These are phyloP conservation scores for Montipora capitata DNA, from an alignment of 92 coral and sea anemone species.

Conservation along the genomic window DNA sequence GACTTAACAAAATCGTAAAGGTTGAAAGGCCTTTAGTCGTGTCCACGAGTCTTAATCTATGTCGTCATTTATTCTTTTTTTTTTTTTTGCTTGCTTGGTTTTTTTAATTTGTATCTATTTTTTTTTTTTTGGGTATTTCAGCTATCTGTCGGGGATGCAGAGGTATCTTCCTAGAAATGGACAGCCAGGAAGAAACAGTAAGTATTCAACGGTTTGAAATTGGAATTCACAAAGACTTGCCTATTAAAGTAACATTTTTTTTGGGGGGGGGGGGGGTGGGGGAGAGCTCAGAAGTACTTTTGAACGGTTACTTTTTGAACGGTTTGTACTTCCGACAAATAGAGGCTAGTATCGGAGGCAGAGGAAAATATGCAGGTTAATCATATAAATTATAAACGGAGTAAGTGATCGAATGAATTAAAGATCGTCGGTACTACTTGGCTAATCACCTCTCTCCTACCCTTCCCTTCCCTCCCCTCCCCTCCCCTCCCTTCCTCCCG, in stretches of 20 bases:
- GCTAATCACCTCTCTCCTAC: slow-evolving; percentile 3
- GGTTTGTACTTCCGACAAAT: slow-evolving; percentile 20
- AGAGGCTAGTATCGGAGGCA: slow-evolving; percentile 15
- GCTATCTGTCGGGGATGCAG: slow-evolving; percentile 32
- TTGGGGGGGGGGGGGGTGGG: not conserved
- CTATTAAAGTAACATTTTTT: slow-evolving; percentile 5
- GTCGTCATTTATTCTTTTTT: not conserved
- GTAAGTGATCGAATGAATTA: slow-evolving; percentile 15
- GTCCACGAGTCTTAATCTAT: slow-evolving; percentile 6
- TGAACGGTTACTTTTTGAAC: not conserved
- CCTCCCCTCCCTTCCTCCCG: not conserved
- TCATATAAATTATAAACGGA: slow-evolving; percentile 5
- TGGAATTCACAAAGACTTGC: slow-evolving; percentile 16
- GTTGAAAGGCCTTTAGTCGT: slow-evolving; percentile 1
- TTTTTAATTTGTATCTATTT: not conserved
- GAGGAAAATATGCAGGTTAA: slow-evolving; percentile 4
- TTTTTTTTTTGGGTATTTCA: slow-evolving; percentile 13
- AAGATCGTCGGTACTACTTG: slow-evolving; percentile 19
- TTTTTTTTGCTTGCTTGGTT: not conserved
- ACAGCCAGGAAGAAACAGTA: slow-evolving; percentile 30
- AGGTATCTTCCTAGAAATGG: slow-evolving; percentile 28
- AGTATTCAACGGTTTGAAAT: slow-evolving; percentile 18
- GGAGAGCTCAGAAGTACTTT: slow-evolving; percentile 4
- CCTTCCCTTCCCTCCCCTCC: slow-evolving; percentile 11
- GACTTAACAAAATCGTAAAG: slow-evolving; percentile 5